These are phyloP conservation scores for Ammodytes marinus DNA, from an alignment of 2,113 vertebrate genomes.

Conservation along the genomic window DNA sequence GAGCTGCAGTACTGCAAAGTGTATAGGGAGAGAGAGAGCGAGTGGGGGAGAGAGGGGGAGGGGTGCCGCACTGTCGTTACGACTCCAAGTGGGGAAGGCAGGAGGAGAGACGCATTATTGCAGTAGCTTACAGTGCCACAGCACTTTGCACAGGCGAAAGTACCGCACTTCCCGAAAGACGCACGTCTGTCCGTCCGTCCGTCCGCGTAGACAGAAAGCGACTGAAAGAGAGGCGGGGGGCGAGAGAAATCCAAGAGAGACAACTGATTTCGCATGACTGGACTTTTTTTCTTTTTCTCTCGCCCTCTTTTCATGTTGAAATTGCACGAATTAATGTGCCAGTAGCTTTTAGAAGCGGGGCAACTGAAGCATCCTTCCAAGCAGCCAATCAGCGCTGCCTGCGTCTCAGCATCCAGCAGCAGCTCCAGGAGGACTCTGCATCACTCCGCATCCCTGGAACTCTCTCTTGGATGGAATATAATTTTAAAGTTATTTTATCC, in stretches of 20 bases:
- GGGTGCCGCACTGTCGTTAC: slow-evolving; percentile 79
- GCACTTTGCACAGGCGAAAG: slow-evolving; percentile 55
- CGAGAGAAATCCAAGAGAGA: slow-evolving; percentile 13
- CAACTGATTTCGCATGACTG: slow-evolving; percentile 40
- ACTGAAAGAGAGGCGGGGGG: slow-evolving; percentile 16
- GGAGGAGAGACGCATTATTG: slow-evolving; percentile 84
- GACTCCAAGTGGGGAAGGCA: slow-evolving; percentile 77
- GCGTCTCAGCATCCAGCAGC: slow-evolving; percentile 53
- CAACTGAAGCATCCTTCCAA: neutral
- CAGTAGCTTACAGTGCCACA: slow-evolving; percentile 73
- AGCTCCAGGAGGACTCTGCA: slow-evolving; percentile 34
- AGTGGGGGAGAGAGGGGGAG: neutral
- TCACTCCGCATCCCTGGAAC: slow-evolving; percentile 45
- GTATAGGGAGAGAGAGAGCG: slow-evolving; percentile 46
- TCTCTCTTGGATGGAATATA: slow-evolving; percentile 63
- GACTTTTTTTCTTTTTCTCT: slow-evolving; percentile 37
- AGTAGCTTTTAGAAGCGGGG: slow-evolving; percentile 44
- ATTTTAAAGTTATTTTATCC: slow-evolving; percentile 39
- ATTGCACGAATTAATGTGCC: slow-evolving; percentile 24
- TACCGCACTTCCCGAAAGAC: slow-evolving; percentile 44
- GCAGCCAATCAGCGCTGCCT: slow-evolving; percentile 55
- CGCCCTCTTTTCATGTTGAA: slow-evolving; percentile 8
- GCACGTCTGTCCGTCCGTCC: neutral
- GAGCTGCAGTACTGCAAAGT: slow-evolving; percentile 84
- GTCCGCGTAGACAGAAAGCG: slow-evolving; percentile 19